Conservation (phyloP, 2,888 invertebrate genomes). For the Ceriagrion tenellum region DNA sequence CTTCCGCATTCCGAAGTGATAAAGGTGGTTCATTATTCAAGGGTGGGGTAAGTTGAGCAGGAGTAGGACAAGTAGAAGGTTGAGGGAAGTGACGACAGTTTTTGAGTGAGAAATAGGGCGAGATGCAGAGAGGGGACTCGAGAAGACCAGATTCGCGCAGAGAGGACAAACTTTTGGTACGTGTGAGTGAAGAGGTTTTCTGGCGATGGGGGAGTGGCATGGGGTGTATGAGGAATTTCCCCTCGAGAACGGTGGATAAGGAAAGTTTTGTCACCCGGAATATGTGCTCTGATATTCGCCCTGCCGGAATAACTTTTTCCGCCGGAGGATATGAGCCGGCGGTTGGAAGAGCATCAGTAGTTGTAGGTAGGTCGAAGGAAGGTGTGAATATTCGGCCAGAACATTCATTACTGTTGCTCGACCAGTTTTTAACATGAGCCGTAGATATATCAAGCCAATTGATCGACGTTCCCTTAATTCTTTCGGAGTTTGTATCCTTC, state of each 20-base stretch:
- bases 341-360: not conserved
- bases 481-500: no score
- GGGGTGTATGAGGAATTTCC: not conserved
- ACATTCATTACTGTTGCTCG: no score
- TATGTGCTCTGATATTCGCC: slow-evolving; percentile 20
- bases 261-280: slow-evolving; percentile 9
- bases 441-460: no score
- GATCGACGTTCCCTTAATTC: no score
- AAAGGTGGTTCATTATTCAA: slow-evolving; percentile 45
- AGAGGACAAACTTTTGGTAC: no score
- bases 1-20: not conserved
- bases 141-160: no score
- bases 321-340: not conserved
- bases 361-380: not conserved
- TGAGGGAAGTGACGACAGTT: not conserved
- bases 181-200: not conserved
- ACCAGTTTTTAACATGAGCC: no score
- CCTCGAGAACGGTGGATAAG: not conserved
- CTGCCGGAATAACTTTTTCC: slow-evolving; percentile 12
- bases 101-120: not conserved
- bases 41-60: not conserved
- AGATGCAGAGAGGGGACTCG: no score
- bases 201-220: not conserved
- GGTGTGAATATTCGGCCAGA: no score
- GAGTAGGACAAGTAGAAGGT: not conserved